A percentile compares a stretch with the other conserved stretches of the same genome.
Evolutionary conservation across 2,113 vertebrate species (phyloP).

Genomic region (Rhinopomastus cyanomelas): DNA sequence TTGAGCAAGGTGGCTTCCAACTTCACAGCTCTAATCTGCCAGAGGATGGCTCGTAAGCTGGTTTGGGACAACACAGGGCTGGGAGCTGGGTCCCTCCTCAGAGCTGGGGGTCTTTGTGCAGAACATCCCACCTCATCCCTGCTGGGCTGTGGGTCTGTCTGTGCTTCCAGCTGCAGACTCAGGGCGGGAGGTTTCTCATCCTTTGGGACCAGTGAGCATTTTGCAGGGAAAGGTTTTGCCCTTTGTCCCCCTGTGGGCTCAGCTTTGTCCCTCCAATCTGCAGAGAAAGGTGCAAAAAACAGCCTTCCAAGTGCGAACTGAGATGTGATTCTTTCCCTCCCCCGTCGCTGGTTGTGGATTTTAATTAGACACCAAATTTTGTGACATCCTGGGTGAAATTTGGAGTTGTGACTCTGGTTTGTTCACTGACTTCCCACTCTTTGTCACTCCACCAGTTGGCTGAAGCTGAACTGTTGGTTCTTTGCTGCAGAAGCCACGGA

Average conservation of each 20-base stretch:
- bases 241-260: not conserved
- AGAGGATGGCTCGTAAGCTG: not conserved
- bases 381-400: not conserved
- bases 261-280: not conserved
- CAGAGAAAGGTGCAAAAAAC: not conserved
- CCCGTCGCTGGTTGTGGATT: not conserved
- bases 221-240: not conserved
- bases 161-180: not conserved
- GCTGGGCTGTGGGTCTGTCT: not conserved
- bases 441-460: not conserved
- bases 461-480: no score
- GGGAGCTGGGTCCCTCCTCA: not conserved
- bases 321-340: no score
- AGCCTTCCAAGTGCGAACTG: not conserved
- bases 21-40: not conserved
- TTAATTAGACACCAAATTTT: not conserved
- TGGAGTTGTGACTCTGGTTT: not conserved
- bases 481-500: not conserved
- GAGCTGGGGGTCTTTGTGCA: not conserved
- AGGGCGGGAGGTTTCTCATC: not conserved
- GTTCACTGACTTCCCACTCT: not conserved
- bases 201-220: not conserved
- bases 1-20: not conserved
- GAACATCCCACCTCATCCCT: not conserved
- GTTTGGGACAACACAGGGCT: not conserved